phyloP scores from a whole-genome alignment of 2,113 vertebrate genomes.

The Callorhinus ursinus region DNA sequence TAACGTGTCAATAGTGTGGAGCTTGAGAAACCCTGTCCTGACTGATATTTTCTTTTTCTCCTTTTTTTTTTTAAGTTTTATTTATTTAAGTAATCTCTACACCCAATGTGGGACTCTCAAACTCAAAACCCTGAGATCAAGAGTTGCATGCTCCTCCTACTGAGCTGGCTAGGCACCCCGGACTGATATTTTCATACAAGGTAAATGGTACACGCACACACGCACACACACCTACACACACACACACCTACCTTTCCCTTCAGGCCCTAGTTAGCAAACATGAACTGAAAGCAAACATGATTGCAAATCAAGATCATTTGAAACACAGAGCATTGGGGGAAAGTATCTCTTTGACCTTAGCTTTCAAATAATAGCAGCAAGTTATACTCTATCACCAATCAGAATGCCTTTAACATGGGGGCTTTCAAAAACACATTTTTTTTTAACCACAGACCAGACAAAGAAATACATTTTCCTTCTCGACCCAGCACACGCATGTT shows the following conservation, averaged over 20 bases:
- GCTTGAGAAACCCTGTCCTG: neutral
- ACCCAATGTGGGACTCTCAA: neutral
- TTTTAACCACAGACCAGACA: neutral
- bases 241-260: neutral
- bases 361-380: neutral
- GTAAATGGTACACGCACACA: neutral
- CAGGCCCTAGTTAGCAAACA: neutral
- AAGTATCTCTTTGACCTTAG: neutral
- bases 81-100: neutral
- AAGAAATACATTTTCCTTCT: neutral
- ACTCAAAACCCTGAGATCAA: neutral
- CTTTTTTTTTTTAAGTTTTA: neutral
- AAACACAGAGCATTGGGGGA: neutral
- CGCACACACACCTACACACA: neutral
- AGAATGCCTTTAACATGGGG: neutral
- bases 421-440: neutral
- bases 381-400: neutral
- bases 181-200: neutral
- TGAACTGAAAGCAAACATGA: neutral
- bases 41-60: neutral
- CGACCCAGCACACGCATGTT: neutral
- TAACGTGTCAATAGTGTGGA: neutral
- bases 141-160: neutral
- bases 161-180: neutral
- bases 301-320: neutral